A percentile compares a stretch with the other conserved stretches of the same genome.
These are phyloP conservation scores for Suricata suricatta DNA, from an alignment of 2,113 vertebrate genomes.

Conservation along the genomic window DNA sequence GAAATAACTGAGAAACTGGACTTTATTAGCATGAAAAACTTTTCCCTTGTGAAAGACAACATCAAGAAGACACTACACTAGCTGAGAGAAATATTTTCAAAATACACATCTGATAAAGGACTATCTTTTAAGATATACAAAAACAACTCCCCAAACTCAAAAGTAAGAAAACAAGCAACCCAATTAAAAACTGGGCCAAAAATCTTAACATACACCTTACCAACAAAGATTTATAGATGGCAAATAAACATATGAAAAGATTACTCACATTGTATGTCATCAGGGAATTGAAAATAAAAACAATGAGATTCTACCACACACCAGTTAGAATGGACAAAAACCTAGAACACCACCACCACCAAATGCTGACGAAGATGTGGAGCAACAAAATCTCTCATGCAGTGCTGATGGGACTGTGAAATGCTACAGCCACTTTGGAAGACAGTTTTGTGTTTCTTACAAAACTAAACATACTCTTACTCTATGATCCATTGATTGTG, in stretches of 20 bases:
- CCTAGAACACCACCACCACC: neutral
- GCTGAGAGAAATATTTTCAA: too few species aligned
- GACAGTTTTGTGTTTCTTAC: neutral
- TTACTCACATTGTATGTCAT: neutral
- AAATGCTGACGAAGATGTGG: neutral
- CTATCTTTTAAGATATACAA: too few species aligned
- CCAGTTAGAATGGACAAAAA: too few species aligned
- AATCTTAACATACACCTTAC: too few species aligned
- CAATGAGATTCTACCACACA: too few species aligned
- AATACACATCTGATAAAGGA: too few species aligned
- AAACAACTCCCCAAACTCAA: too few species aligned
- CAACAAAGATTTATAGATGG: neutral
- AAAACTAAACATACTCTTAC: neutral
- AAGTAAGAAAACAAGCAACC: too few species aligned
- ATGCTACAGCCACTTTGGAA: neutral
- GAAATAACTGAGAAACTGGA: neutral
- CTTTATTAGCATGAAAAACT: neutral
- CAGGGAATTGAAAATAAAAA: neutral
- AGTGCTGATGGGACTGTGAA: neutral
- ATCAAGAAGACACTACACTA: neutral
- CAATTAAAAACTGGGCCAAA: too few species aligned
- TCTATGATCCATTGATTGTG: neutral
- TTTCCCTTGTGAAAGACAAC: neutral
- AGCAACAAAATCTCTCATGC: neutral
- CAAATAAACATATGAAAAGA: neutral